Conservation (phyloP, 2,888 invertebrate species). For the Ormyrus pomaceus region DNA sequence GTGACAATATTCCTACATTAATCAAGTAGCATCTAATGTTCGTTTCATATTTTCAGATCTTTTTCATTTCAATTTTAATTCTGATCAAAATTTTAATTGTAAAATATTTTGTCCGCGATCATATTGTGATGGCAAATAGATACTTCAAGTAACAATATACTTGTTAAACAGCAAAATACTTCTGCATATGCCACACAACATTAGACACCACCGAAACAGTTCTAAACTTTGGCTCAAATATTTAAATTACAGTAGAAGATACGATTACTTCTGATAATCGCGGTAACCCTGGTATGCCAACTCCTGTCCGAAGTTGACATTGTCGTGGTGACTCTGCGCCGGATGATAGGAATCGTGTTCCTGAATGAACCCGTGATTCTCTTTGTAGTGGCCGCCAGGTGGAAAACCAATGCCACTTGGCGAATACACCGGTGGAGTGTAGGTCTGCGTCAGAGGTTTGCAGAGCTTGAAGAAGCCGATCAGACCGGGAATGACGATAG, state of each 20-base stretch:
- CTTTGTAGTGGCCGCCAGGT: constrained; percentile 77
- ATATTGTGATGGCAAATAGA: no score
- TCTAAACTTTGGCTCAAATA: constrained; percentile 40
- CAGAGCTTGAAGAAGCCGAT: constrained; percentile 92
- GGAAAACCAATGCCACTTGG: constrained; percentile 85
- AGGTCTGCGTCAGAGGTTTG: constrained; percentile 81
- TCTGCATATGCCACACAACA: no score
- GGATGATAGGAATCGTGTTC: constrained; percentile 68
- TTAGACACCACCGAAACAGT: background rate
- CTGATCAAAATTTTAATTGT: no score
- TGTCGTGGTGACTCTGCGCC: constrained; percentile 71
- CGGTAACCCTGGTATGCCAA: constrained; percentile 85
- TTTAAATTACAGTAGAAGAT: constrained; percentile 1
- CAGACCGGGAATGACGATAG: constrained; percentile 87
- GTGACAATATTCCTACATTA: no score
- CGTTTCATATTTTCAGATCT: no score
- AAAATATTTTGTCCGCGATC: no score
- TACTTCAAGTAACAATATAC: no score
- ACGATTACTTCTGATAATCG: constrained; percentile 26
- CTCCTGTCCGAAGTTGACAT: constrained; percentile 82
- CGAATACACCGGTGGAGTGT: constrained; percentile 81
- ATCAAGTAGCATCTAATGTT: no score
- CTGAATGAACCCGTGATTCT: constrained; percentile 54
- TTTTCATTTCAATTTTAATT: no score
- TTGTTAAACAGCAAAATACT: no score